phyloP scores from a whole-genome alignment of 1,140 invertebrate species.

The Zaprionus inermis region DNA sequence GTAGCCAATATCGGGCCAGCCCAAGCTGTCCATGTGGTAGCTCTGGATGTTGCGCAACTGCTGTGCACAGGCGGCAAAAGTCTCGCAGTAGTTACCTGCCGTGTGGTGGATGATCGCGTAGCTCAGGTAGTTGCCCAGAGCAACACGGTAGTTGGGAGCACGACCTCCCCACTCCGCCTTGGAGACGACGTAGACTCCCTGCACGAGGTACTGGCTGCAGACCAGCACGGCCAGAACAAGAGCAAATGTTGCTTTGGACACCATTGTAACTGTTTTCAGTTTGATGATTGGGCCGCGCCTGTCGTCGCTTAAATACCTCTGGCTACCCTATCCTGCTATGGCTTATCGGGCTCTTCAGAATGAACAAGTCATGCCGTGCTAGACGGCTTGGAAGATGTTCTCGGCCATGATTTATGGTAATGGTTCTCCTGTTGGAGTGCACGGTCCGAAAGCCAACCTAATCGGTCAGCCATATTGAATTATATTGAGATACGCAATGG shows the following conservation, averaged over 20 bases:
- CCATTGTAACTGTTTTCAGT: constrained; percentile 38
- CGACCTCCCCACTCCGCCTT: constrained; percentile 87
- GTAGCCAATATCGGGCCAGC: constrained; percentile 90
- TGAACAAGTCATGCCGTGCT: background rate
- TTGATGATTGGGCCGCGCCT: background rate
- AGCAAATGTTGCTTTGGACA: constrained; percentile 41
- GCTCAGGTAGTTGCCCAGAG: constrained; percentile 86
- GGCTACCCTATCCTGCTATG: background rate
- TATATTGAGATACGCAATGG: background rate
- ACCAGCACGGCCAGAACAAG: constrained; percentile 50
- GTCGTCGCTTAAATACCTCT: constrained; percentile 27
- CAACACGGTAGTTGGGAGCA: constrained; percentile 80
- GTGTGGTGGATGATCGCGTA: constrained; percentile 91
- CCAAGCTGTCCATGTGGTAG: constrained; percentile 85
- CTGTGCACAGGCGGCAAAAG: constrained; percentile 81
- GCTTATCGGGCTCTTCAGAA: constrained; percentile 5
- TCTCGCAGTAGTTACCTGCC: constrained; percentile 85
- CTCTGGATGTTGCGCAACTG: constrained; percentile 86
- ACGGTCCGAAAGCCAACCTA: background rate
- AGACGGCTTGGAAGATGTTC: background rate
- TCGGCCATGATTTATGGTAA: constrained; percentile 6
- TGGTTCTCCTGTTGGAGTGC: background rate
- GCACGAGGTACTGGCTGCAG: constrained; percentile 54
- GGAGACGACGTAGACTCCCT: constrained; percentile 78
- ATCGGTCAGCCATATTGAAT: background rate